These are phyloP conservation scores for Arnoldichthys spilopterus DNA, from an alignment of 2,797 vertebrate species.

Conservation along the genomic window DNA sequence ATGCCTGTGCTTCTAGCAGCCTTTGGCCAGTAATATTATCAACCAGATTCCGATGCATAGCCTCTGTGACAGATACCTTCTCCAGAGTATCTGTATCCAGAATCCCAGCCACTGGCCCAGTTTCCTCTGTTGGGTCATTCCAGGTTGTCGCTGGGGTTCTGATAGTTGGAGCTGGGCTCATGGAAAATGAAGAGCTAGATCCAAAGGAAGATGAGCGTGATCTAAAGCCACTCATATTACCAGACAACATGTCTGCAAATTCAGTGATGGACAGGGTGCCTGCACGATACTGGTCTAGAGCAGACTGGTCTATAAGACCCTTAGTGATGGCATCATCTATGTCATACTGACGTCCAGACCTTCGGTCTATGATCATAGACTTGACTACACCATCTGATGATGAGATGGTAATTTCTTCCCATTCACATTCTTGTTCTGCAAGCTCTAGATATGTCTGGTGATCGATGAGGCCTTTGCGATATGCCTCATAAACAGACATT, in stretches of 20 bases:
- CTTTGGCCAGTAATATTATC: slow-evolving; percentile 97
- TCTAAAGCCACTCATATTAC: slow-evolving; percentile 87
- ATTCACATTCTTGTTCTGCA: slow-evolving; percentile 96
- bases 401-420: slow-evolving; percentile 98
- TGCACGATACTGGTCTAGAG: slow-evolving; percentile 92
- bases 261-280: slow-evolving; percentile 95
- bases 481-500: slow-evolving; percentile 98
- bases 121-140: slow-evolving; percentile 94
- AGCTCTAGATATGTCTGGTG: slow-evolving; percentile 97
- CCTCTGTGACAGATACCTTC: slow-evolving; percentile 95
- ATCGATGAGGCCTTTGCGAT: slow-evolving; percentile 96
- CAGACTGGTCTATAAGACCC: slow-evolving; percentile 91
- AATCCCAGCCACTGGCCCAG: slow-evolving; percentile 92
- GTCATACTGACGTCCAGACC: slow-evolving; percentile 94
- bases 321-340: slow-evolving; percentile 93
- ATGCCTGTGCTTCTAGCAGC: slow-evolving; percentile 94
- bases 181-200: slow-evolving; percentile 88
- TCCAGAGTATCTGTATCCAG: slow-evolving; percentile 96
- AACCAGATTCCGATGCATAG: slow-evolving; percentile 94
- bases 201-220: slow-evolving; percentile 94
- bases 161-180: slow-evolving; percentile 80
- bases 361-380: slow-evolving; percentile 94
- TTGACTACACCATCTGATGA: slow-evolving; percentile 94
- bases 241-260: slow-evolving; percentile 97
- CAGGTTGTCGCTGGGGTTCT: slow-evolving; percentile 84